Conservation (phyloP, 2,113 vertebrate genomes). For the Calcarius ornatus region DNA sequence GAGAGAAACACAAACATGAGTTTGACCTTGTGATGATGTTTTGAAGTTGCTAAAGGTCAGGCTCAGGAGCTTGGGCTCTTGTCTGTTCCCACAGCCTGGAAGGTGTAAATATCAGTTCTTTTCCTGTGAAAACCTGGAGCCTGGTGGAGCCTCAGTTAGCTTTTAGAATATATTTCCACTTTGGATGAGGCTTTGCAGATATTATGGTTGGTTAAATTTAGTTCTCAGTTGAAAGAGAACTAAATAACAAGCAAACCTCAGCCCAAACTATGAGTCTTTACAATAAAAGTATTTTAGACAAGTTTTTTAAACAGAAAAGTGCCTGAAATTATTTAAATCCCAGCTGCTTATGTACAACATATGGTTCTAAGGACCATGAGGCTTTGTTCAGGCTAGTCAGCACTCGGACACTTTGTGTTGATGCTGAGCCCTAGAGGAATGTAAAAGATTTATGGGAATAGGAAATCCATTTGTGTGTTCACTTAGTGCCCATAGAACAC, state of each 20-base stretch:
- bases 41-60: background rate
- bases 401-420: accelerated
- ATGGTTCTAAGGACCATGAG: background rate
- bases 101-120: background rate
- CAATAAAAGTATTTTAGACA: background rate
- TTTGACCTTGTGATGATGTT: background rate
- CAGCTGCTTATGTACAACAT: background rate
- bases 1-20: background rate
- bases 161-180: background rate
- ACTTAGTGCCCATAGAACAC: background rate
- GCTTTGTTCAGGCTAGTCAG: background rate
- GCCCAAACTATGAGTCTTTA: background rate
- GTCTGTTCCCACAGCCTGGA: background rate
- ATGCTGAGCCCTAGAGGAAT: background rate
- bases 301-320: background rate
- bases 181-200: background rate
- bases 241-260: background rate
- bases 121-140: background rate
- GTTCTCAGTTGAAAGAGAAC: background rate
- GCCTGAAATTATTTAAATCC: background rate
- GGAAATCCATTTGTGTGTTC: background rate
- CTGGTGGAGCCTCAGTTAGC: background rate
- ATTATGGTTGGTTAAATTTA: background rate
- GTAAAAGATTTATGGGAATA: background rate
- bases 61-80: background rate